Conservation (phyloP, 2,888 invertebrate species). For the Mesodorylaimus sp. region DNA sequence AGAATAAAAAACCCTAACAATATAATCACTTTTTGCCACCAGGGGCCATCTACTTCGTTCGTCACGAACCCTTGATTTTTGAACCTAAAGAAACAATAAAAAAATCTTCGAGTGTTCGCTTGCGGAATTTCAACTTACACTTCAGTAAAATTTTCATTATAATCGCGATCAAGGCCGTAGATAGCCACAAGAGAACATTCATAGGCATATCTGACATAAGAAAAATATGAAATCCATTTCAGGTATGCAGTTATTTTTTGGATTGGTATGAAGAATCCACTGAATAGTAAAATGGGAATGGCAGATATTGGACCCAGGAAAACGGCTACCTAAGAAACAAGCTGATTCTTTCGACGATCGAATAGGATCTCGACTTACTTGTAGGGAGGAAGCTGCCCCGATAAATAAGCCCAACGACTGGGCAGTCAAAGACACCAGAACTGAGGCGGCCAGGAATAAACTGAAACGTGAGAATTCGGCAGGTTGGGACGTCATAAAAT, state of each 20-base stretch:
- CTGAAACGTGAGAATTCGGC: slow-evolving; percentile 60
- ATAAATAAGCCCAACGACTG: slow-evolving; percentile 78
- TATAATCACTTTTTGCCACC: neutral
- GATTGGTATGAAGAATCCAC: slow-evolving; percentile 89
- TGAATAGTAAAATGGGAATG: slow-evolving; percentile 81
- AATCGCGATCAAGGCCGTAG: slow-evolving; percentile 57
- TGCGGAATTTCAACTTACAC: too few species aligned
- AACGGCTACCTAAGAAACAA: slow-evolving; percentile 58
- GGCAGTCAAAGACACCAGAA: slow-evolving; percentile 69
- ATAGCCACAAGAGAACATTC: slow-evolving; percentile 68
- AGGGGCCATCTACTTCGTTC: slow-evolving; percentile 41
- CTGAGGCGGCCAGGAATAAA: slow-evolving; percentile 63
- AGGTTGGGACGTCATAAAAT: slow-evolving; percentile 89
- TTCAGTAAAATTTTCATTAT: slow-evolving; percentile 55
- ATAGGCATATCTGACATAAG: slow-evolving; percentile 79
- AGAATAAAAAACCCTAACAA: neutral
- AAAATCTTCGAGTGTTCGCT: too few species aligned
- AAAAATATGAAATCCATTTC: slow-evolving; percentile 82
- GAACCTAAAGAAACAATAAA: too few species aligned
- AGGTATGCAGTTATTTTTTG: slow-evolving; percentile 84
- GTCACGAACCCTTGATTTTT: slow-evolving; percentile 45
- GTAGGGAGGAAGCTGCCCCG: slow-evolving; percentile 72
- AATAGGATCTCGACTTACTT: slow-evolving; percentile 43
- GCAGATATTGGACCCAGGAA: slow-evolving; percentile 82
- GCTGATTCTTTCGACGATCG: neutral